Evolutionary conservation across 2,888 invertebrate species (phyloP), one percentile per base, ranked within the genome.

Genomic region (Pantelozetes paolii): DNA sequence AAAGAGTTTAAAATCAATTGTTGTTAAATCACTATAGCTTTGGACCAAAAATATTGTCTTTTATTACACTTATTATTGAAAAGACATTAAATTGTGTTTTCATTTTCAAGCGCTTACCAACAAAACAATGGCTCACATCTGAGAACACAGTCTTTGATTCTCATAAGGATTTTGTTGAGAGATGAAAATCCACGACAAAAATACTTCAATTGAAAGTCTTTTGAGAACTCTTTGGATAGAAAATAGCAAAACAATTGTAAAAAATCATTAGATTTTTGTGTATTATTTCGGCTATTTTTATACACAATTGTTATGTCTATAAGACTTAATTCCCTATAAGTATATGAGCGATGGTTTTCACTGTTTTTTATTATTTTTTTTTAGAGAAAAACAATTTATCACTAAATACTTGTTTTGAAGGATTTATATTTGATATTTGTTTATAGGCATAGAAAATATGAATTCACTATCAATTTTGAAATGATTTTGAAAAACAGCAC

Each of bases 321-420:
- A n/a, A 50, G 50, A n/a, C 18, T 11, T 50, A n/a, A 18, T 18
- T 18, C 20, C 50, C 50, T 50, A n/a, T 50, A n/a, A 50, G n/a
- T 18, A 50, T 50, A n/a, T 50, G 50, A 50, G 50, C 50, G 50
- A 50, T 50, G 50, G 50, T 50, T n/a, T 50, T 50, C 6, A n/a
- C 50, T 20, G 1, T 50, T 50, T 50, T 50, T 18, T 45, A 18
- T n/a, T 50, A 50, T n/a, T 45, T n/a, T 50, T 50, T 50, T 50
- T 50, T 18, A 50, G 20, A 20, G 18, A 50, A 50, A 50, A 50
- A 50, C 50, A 50, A 50, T 50, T 50, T 50, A 50, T 50, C 50
- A 50, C 20, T 50, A 50, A 50, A 50, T 50, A 50, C 50, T 50
- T 50, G 50, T 50, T 50, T 50, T 50, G 50, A 50, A 50, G 50